Evolutionary conservation across 2,797 vertebrate genomes (phyloP), one percentile per base, ranked within the genome.

Genomic region (Spea hammondii): DNA sequence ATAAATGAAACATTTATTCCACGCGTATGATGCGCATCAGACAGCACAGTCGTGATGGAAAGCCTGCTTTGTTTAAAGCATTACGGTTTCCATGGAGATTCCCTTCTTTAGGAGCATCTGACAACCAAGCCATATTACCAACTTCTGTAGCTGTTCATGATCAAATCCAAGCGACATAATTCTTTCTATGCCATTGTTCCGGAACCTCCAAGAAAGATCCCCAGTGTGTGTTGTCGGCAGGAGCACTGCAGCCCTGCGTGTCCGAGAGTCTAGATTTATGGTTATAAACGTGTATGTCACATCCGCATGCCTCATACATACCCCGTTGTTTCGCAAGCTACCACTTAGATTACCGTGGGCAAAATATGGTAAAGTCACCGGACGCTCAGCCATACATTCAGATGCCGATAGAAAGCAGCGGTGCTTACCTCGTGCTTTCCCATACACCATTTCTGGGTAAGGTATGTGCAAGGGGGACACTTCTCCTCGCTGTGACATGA

Each of bases 391-490:
- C n/a, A 65, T 13, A 65, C 17, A 74, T 65, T 14, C 54, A 66
- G 14, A 47, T 55, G 10, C 32, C 32, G 2, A 32, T 32, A 32
- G 2, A 32, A 8, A 47, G 5, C 1, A n/a, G 51, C 69, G 80
- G 82, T 71, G 84, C 86, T 95, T 92, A 99, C 98, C 93, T 99
- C 98, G n/a, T 99, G 98, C 77, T 95, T 96, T 79, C 98, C 97
- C 96, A 99, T 99, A 87, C 98, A 99, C 98, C 97, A 99, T 78
- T 98, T 99, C 89, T 98, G 93, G 82, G 93, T 96, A 62, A 99
- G 95, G 85, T 97, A 96, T 3, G 98, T 99, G 91, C 98, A 99
- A 1, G 98, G 98, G 4, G 98, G 97, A 83, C 98, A 99, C 84
- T 93, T 97, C 83, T 99, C 97, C 53, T 99, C 98, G 74, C 89